Base-by-base conservation (phyloP, 2,888 invertebrate genomes). In the Dryococelus australis region DNA sequence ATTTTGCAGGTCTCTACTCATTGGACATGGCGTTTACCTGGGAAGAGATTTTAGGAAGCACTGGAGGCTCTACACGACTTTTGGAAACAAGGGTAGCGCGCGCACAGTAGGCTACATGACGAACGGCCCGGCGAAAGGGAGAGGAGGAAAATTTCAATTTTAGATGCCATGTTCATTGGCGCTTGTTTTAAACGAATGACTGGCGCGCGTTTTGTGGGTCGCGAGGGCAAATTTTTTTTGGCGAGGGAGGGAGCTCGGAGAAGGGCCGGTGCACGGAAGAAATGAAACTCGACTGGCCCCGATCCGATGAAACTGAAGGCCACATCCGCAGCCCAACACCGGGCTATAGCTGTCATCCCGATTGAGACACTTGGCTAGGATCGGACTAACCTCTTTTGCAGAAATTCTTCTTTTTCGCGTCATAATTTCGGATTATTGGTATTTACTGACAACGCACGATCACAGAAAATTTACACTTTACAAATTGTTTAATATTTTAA, bases 81-180 rank as follows among this genome's bases (percentile, higher is more conserved):
- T 16, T 65, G 65, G 65, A 65, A 13, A 65, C 65, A 16, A 65
- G 65, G 65, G 16, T 24, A 65, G 65, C 20, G 65, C 65, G 65
- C 65, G 20, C 65, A 65, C 65, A 20, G 65, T 20, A 65, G 12
- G 6, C 47, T 6, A 47, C 65, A 65, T 24, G 65, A 65, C 65
- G 65, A 65, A 65, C 16, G 65, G 65, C 24, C 10, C 65, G 24
- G 20, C 65, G n/a, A n/a, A n/a, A n/a, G n/a, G 65, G 65, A 24
- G 20, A 65, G 24, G 65, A 65, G 65, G 65, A 65, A 20, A 65
- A 65, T 65, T 65, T 65, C 65, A 65, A 65, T 65, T 65, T 16
- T 65, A 65, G 65, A 65, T 65, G 16, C 65, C 65, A 65, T 65
- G 65, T 65, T 65, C 65, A 65, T 65, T 65, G 65, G 65, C 65